phyloP scores from a whole-genome alignment of 1,140 invertebrate species.

The Drosophila murphyi region DNA sequence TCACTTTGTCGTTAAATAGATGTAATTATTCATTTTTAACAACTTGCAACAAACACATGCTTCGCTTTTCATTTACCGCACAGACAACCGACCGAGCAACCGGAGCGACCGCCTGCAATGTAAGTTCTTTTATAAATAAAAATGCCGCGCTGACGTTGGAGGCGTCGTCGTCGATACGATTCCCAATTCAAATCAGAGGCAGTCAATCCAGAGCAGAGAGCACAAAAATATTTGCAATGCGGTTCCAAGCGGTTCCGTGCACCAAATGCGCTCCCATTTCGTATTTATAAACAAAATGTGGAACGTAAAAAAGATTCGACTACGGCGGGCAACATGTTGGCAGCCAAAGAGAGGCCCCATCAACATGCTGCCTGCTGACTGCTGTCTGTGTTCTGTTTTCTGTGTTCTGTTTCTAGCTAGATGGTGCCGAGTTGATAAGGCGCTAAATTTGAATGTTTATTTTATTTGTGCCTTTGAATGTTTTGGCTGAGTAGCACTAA shows the following conservation, averaged over 20 bases:
- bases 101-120: slow-evolving; percentile 71
- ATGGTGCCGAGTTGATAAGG: slow-evolving; percentile 60
- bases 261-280: slow-evolving; percentile 75
- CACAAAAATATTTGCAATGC: slow-evolving; percentile 66
- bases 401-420: background rate
- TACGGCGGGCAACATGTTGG: slow-evolving; percentile 48
- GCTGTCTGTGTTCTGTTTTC: background rate
- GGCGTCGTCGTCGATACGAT: slow-evolving; percentile 47
- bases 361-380: slow-evolving; percentile 19
- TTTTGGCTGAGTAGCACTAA: background rate
- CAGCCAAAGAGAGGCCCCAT: slow-evolving; percentile 5
- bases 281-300: slow-evolving; percentile 82
- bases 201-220: slow-evolving; percentile 65
- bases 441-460: slow-evolving; percentile 69
- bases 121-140: slow-evolving; percentile 83
- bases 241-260: slow-evolving; percentile 84
- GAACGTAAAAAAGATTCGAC: slow-evolving; percentile 54
- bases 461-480: slow-evolving; percentile 19
- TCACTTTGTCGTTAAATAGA: slow-evolving; percentile 52
- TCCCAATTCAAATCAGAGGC: slow-evolving; percentile 68
- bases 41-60: slow-evolving; percentile 34
- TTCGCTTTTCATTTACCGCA: slow-evolving; percentile 53
- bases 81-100: slow-evolving; percentile 26
- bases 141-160: slow-evolving; percentile 34
- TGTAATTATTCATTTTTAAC: slow-evolving; percentile 40